Conservation (phyloP, 2,113 vertebrate species). For the Riparia riparia region DNA sequence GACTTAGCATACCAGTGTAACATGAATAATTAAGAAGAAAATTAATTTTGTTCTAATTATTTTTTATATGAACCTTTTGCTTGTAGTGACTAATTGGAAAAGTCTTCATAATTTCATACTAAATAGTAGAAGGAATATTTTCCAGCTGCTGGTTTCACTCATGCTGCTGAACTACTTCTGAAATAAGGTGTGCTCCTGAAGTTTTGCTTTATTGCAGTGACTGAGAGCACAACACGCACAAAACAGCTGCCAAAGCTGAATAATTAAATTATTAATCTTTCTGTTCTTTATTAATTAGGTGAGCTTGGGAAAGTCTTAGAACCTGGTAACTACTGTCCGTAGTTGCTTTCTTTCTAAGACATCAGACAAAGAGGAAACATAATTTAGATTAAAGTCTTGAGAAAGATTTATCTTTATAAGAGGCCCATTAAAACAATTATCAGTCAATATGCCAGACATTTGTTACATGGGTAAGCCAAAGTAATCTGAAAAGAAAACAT, state of each 20-base stretch:
- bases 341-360: neutral
- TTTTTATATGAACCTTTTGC: neutral
- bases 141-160: neutral
- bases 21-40: neutral
- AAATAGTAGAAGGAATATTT: neutral
- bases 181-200: neutral
- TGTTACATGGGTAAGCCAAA: neutral
- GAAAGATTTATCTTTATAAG: neutral
- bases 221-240: neutral
- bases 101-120: neutral
- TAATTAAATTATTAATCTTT: neutral
- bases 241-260: neutral
- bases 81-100: neutral
- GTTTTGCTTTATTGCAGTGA: neutral
- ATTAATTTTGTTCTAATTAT: neutral
- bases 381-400: neutral
- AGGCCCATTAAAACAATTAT: neutral
- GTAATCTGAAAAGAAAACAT: neutral
- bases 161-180: neutral
- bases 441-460: neutral
- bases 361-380: neutral
- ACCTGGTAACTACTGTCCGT: neutral
- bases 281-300: slow-evolving; percentile 10
- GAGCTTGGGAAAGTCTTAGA: neutral
- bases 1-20: neutral